phyloP scores from a whole-genome alignment of 2,113 vertebrate genomes.

The Scomber japonicus region DNA sequence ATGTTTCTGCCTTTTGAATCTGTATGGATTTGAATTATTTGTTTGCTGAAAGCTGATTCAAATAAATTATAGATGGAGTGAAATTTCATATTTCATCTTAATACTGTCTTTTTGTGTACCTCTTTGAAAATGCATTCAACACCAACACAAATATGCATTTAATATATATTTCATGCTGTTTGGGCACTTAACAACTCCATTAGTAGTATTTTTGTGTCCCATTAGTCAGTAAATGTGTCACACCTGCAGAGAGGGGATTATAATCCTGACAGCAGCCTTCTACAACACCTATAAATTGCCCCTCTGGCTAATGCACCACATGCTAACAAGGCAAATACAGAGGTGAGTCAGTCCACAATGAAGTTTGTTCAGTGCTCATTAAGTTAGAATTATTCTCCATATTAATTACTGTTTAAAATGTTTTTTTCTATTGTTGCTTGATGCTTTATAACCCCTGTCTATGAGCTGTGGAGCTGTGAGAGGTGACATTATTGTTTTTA shows the following conservation, averaged over 20 bases:
- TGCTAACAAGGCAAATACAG: conserved; percentile 73
- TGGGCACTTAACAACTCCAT: conserved; percentile 79
- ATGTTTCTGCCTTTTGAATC: conserved; percentile 71
- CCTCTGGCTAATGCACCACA: conserved; percentile 67
- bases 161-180: conserved; percentile 70
- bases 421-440: conserved; percentile 46
- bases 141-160: conserved; percentile 45
- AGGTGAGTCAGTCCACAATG: conserved; percentile 69
- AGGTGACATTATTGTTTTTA: conserved; percentile 57
- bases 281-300: conserved; percentile 78
- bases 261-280: conserved; percentile 73
- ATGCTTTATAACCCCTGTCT: conserved; percentile 41
- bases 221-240: conserved; percentile 82
- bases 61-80: conserved; percentile 78
- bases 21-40: conserved; percentile 68
- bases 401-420: conserved; percentile 58
- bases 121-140: conserved; percentile 42
- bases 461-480: conserved; percentile 31
- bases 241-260: conserved; percentile 82
- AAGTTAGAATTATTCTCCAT: conserved; percentile 55
- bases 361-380: conserved; percentile 59
- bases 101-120: conserved; percentile 49
- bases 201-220: conserved; percentile 75
- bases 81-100: conserved; percentile 55
- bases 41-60: conserved; percentile 77